Conservation (phyloP, 2,113 vertebrate species). For the Amphiprion percula region DNA sequence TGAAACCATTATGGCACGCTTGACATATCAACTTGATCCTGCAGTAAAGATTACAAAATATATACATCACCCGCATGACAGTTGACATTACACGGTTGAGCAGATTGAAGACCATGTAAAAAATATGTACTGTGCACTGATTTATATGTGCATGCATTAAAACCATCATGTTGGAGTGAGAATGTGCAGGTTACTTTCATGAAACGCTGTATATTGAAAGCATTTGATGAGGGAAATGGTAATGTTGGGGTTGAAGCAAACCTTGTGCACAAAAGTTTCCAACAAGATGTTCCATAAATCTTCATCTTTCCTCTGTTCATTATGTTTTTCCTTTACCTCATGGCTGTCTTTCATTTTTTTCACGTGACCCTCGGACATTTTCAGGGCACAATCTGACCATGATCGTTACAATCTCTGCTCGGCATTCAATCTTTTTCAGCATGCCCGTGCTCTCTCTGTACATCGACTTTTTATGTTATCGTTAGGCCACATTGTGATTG, state of each 20-base stretch:
- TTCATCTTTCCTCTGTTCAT: background rate
- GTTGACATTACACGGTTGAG: constrained; percentile 63
- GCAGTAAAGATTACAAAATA: constrained; percentile 65
- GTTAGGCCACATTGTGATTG: constrained; percentile 63
- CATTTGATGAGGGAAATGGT: background rate
- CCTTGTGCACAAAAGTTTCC: constrained; percentile 22
- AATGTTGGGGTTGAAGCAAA: background rate
- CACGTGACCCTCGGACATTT: background rate
- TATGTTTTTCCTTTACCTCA: background rate
- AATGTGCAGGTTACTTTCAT: constrained; percentile 34
- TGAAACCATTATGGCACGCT: constrained; percentile 57
- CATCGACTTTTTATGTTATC: constrained; percentile 63
- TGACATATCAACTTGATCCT: constrained; percentile 74
- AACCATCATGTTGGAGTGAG: background rate
- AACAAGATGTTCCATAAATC: background rate
- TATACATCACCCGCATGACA: constrained; percentile 65
- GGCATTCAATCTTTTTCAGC: constrained; percentile 19
- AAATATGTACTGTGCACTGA: background rate
- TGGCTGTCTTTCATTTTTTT: constrained; percentile 10
- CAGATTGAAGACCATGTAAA: constrained; percentile 33
- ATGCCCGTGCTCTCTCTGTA: constrained; percentile 36
- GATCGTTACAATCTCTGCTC: constrained; percentile 32
- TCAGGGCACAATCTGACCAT: constrained; percentile 6
- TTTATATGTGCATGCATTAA: constrained; percentile 34
- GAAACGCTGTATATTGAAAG: background rate